Evolutionary conservation across 2,888 invertebrate species (phyloP), one percentile per base, ranked within the genome.

Genomic region (Cephalotes varians): DNA sequence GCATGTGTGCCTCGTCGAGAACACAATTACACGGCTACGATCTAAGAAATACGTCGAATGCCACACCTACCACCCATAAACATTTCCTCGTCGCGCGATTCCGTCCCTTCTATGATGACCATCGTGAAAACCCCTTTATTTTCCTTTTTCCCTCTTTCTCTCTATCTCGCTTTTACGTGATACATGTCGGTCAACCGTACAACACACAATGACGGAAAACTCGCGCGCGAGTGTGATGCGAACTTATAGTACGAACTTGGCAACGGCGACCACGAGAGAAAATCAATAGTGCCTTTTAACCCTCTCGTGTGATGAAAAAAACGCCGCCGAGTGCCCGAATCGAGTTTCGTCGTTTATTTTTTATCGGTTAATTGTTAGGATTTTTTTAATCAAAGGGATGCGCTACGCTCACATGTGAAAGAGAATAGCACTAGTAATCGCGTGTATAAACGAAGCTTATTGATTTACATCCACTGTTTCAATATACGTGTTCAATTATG

Each of bases 251-350:
- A 49, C 69, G 69, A 77, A 56, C 40, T 77, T 77, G 34, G 54
- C 69, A 69, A 69, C 54, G 56, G 44, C 56, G 54, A 69, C 40
- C 54, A 69, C 31, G 69, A 69, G 77, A 44, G 54, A 71, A 77
- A 77, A 77, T 77, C 77, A 77, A 77, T 77, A 77, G 25, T 18
- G 31, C 21, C 44, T 56, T 77, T 77, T 69, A 77, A 71, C 77
- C 69, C 77, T 77, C 28, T 76, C 44, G 28, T 18, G 40, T n/a
- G 15, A 40, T 18, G 44, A 18, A 69, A 54, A 69, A 69, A 56
- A 28, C 15, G 18, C 40, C 21, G 56, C 69, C 18, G n/a, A 34
- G 9, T 54, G 31, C 1, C 18, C 28, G 54, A 77, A 67, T 28
- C 31, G n/a, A 77, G 54, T 69, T 54, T 56, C 21, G 28, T 77